These are phyloP conservation scores for Cacoxenus indagator DNA, from an alignment of 2,888 invertebrate genomes.

Conservation along the genomic window DNA sequence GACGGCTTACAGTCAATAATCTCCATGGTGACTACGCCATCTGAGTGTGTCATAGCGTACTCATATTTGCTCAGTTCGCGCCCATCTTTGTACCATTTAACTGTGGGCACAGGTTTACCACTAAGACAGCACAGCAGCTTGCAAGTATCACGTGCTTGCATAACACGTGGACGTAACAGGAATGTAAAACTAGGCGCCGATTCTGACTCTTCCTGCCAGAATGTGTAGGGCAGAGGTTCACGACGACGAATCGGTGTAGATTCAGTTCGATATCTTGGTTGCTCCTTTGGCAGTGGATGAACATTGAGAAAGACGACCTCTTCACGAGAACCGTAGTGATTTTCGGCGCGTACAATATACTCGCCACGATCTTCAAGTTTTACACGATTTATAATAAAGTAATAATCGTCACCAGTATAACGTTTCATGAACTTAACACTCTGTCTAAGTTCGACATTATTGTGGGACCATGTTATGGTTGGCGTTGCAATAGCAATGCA, in stretches of 20 bases:
- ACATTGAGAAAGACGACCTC: conserved; percentile 97
- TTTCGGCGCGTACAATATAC: conserved; percentile 96
- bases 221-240: conserved; percentile 86
- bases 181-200: conserved; percentile 97
- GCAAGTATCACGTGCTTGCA: conserved; percentile 96
- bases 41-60: conserved; percentile 90
- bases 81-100: conserved; percentile 93
- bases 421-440: conserved; percentile 99
- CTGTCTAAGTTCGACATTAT: conserved; percentile 92
- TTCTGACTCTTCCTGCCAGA: conserved; percentile 94
- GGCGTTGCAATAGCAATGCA: conserved; percentile 95
- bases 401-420: conserved; percentile 95
- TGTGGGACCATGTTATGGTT: conserved; percentile 95
- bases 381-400: conserved; percentile 96
- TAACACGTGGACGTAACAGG: conserved; percentile 97
- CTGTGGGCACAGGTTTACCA: conserved; percentile 94
- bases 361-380: conserved; percentile 97
- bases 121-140: conserved; percentile 97
- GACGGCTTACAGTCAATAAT: conserved; percentile 93
- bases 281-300: conserved; percentile 76
- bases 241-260: conserved; percentile 81
- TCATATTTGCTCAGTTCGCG: conserved; percentile 91
- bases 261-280: conserved; percentile 75
- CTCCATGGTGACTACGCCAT: conserved; percentile 97
- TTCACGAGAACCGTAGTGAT: conserved; percentile 95